Conservation (phyloP, 2,888 invertebrate genomes). For the Candidula unifasciata region DNA sequence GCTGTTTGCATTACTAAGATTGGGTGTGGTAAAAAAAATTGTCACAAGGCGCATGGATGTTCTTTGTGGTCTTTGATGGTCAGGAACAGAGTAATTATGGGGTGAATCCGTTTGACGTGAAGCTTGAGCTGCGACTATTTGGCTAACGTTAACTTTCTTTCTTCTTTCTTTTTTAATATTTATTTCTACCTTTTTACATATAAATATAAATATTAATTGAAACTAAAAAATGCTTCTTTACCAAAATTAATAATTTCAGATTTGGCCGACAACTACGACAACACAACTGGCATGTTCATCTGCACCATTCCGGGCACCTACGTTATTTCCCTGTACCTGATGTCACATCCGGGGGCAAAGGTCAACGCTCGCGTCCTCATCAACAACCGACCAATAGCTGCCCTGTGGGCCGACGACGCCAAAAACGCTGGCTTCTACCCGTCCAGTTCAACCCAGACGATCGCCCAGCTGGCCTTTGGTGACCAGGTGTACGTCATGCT, state of each 20-base stretch:
- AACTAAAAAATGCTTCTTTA: no score
- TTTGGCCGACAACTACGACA: conserved; percentile 63
- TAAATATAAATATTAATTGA: no score
- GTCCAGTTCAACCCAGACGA: conserved; percentile 61
- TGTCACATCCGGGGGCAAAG: conserved; percentile 64
- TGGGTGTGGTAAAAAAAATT: no score
- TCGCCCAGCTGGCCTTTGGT: conserved; percentile 59
- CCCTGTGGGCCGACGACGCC: conserved; percentile 63
- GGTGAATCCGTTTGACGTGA: no score
- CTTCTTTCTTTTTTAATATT: no score
- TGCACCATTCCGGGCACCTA: conserved; percentile 62
- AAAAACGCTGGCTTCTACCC: conserved; percentile 62
- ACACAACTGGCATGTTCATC: conserved; percentile 60
- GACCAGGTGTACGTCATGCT: conserved; percentile 64
- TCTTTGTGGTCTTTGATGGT: no score
- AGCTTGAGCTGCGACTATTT: no score
- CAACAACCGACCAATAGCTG: conserved; percentile 62
- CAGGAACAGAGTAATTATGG: no score
- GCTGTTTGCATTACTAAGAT: no score
- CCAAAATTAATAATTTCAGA: conserved; percentile 43
- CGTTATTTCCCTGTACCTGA: conserved; percentile 59
- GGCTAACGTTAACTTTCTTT: no score
- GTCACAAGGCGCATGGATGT: no score
- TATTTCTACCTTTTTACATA: neutral
- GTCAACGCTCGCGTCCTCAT: conserved; percentile 61